phyloP scores from a whole-genome alignment of 2,113 vertebrate species.

The Gadus macrocephalus region DNA sequence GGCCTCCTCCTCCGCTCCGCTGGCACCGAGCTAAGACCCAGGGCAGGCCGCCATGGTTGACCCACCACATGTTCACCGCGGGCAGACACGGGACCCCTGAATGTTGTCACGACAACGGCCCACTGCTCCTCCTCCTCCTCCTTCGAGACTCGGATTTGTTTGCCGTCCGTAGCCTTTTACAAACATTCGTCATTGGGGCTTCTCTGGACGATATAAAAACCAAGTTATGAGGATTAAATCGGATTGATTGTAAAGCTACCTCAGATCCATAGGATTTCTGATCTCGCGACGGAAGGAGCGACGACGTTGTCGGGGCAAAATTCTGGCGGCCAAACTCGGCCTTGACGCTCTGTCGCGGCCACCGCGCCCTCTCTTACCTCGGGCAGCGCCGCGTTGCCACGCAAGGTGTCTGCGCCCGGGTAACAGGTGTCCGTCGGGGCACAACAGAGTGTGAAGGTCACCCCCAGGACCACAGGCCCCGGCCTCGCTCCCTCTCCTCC shows the following conservation, averaged over 20 bases:
- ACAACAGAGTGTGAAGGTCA: conserved; percentile 52
- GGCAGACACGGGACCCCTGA: conserved; percentile 52
- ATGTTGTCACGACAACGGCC: conserved; percentile 43
- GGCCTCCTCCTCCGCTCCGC: conserved; percentile 54
- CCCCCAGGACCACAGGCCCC: conserved; percentile 50
- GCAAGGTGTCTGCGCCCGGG: conserved; percentile 42
- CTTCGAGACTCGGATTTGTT: not conserved
- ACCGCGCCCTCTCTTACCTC: conserved; percentile 48
- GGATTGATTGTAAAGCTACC: not conserved
- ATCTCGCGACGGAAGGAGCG: not conserved
- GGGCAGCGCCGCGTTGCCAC: conserved; percentile 29
- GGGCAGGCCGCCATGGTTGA: conserved; percentile 46
- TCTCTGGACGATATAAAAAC: not conserved
- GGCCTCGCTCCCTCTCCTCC: not conserved
- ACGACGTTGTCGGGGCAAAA: conserved; percentile 33
- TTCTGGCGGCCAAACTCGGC: conserved; percentile 53
- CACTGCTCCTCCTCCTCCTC: conserved; percentile 9
- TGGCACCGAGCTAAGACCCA: conserved; percentile 40
- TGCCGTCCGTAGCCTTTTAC: not conserved
- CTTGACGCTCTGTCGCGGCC: conserved; percentile 48
- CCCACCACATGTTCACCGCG: conserved; percentile 57
- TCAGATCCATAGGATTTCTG: not conserved
- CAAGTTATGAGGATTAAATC: not conserved
- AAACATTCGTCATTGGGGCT: not conserved
- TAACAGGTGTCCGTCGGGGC: conserved; percentile 53